phyloP scores from a whole-genome alignment of 1,140 invertebrate species.

The Planococcus citri region DNA sequence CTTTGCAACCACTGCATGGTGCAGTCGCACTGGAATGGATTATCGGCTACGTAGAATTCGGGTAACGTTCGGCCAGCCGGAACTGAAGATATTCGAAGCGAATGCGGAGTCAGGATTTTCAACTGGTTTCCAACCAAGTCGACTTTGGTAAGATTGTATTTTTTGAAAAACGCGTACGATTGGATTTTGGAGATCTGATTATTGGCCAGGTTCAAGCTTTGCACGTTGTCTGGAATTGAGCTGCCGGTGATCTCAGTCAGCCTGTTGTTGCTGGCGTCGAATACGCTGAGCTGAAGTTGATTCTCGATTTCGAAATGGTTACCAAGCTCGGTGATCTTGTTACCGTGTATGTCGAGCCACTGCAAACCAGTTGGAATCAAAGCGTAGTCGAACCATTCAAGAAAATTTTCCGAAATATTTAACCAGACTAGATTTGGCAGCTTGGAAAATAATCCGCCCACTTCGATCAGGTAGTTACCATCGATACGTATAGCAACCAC shows the following conservation, averaged over 20 bases:
- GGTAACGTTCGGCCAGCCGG: constrained; percentile 62
- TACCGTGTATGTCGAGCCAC: constrained; percentile 80
- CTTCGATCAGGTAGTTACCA: constrained; percentile 73
- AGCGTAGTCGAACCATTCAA: constrained; percentile 82
- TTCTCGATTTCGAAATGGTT: constrained; percentile 83
- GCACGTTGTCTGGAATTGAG: constrained; percentile 71
- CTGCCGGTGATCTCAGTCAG: constrained; percentile 68
- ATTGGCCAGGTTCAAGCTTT: constrained; percentile 69
- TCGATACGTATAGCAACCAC: constrained; percentile 76
- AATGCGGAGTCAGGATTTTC: constrained; percentile 70
- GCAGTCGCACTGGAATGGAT: constrained; percentile 83
- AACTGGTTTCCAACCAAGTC: constrained; percentile 76
- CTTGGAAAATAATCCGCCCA: constrained; percentile 70
- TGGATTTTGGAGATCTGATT: constrained; percentile 78
- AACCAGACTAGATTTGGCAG: constrained; percentile 78
- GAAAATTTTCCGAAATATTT: constrained; percentile 79
- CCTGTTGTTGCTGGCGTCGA: constrained; percentile 74
- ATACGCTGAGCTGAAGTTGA: constrained; percentile 63
- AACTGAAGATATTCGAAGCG: constrained; percentile 66
- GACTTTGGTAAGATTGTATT: constrained; percentile 74
- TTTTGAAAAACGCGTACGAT: constrained; percentile 85
- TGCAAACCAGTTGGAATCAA: constrained; percentile 77
- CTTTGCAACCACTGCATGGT: constrained; percentile 73
- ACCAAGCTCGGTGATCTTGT: constrained; percentile 72
- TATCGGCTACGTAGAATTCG: constrained; percentile 80